Percentiles rank a stretch among this genome's conserved stretches.
Evolutionary conservation across 1,140 invertebrate species (phyloP).

Genomic region (Grapholita molesta): DNA sequence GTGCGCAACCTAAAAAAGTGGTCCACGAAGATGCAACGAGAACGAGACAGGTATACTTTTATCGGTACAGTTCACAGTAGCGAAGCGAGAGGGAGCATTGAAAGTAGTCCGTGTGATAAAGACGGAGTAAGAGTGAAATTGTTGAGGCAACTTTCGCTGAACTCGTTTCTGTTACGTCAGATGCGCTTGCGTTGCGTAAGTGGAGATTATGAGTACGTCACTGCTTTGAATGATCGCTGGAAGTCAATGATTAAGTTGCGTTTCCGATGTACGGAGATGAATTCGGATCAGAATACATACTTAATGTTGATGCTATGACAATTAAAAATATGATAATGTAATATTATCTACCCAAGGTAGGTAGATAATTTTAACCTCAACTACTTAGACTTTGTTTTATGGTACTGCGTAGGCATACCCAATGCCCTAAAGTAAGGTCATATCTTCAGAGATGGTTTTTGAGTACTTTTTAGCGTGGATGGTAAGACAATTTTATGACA

Average conservation of each 20-base stretch:
- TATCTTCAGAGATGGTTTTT: too few species aligned
- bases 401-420: too few species aligned
- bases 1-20: conserved; percentile 59
- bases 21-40: conserved; percentile 49
- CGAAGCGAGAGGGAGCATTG: conserved; percentile 34
- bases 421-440: too few species aligned
- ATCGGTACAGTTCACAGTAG: conserved; percentile 27
- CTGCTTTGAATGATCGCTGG: conserved; percentile 63
- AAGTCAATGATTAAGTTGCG: conserved; percentile 52
- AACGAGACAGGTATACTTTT: conserved; percentile 36
- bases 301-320: background rate
- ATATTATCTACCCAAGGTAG: too few species aligned
- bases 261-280: conserved; percentile 42
- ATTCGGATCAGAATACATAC: conserved; percentile 6
- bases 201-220: conserved; percentile 64
- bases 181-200: conserved; percentile 47
- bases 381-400: too few species aligned
- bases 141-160: conserved; percentile 69
- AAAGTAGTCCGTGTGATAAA: conserved; percentile 34
- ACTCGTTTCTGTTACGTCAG: conserved; percentile 72
- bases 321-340: too few species aligned
- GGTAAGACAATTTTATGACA: too few species aligned
- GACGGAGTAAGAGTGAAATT: conserved; percentile 68
- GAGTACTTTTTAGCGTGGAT: too few species aligned
- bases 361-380: too few species aligned